A percentile compares a stretch with the other conserved stretches of the same genome.
Evolutionary conservation across 2,888 invertebrate genomes (phyloP).

Genomic region (Cryptops parisi): DNA sequence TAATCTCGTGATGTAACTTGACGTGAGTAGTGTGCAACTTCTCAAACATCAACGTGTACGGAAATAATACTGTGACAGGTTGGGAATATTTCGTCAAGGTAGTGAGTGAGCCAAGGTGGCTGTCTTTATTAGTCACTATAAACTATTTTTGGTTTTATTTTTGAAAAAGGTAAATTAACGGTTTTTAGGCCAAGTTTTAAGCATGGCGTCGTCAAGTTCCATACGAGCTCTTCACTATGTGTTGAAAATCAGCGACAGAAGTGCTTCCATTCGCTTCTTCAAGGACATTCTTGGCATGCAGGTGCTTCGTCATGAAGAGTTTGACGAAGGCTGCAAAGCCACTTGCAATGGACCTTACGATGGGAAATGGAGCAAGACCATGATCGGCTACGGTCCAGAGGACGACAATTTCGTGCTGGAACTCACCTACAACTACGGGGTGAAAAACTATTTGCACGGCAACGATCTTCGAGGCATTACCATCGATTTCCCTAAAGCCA

Average conservation of each 20-base stretch:
- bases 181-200: too few species aligned
- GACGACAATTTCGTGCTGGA: conserved; percentile 89
- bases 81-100: too few species aligned
- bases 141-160: too few species aligned
- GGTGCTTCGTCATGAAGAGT: conserved; percentile 93
- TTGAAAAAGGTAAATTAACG: too few species aligned
- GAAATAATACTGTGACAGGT: too few species aligned
- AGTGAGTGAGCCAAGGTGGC: too few species aligned
- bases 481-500: too few species aligned
- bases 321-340: conserved; percentile 90
- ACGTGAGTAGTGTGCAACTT: too few species aligned
- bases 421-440: conserved; percentile 92
- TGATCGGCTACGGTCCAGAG: conserved; percentile 96
- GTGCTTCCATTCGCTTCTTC: conserved; percentile 72
- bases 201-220: too few species aligned
- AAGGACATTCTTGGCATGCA: conserved; percentile 86
- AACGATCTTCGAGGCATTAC: conserved; percentile 60
- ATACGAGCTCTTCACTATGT: conserved; percentile 93
- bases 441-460: conserved; percentile 69
- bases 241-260: conserved; percentile 85
- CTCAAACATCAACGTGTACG: too few species aligned
- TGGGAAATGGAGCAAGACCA: conserved; percentile 97
- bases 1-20: too few species aligned
- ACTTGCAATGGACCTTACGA: conserved; percentile 98
- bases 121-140: too few species aligned